Conservation (phyloP, 2,113 vertebrate species). For the Atractosteus spatula region DNA sequence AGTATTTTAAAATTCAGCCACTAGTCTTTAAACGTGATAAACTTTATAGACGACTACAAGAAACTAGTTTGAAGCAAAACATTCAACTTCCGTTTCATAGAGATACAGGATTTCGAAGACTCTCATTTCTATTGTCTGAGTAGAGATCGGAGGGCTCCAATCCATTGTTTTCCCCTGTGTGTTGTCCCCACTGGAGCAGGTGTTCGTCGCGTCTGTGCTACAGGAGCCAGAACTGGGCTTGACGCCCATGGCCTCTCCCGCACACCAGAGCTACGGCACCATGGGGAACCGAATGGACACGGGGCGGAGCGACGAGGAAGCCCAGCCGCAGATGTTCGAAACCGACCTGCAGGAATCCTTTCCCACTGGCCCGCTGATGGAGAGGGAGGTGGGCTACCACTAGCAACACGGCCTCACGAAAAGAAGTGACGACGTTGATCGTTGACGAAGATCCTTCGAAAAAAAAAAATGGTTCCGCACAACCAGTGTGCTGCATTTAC, state of each 20-base stretch:
- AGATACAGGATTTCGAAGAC: no score
- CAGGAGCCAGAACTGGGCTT: constrained; percentile 88
- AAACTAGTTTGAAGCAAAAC: no score
- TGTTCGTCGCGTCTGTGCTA: constrained; percentile 89
- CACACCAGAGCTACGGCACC: constrained; percentile 87
- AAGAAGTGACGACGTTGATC: constrained; percentile 13
- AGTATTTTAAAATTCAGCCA: no score
- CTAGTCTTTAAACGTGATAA: no score
- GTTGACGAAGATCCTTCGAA: constrained; percentile 18
- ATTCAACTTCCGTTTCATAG: no score
- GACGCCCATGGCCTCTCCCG: constrained; percentile 86
- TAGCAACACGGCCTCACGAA: constrained; percentile 45
- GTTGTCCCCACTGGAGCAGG: constrained; percentile 59
- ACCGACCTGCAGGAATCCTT: constrained; percentile 76
- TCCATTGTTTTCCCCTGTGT: constrained; percentile 13
- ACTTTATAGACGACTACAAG: no score
- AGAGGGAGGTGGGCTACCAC: constrained; percentile 73
- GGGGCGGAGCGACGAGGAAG: constrained; percentile 54
- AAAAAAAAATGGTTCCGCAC: constrained; percentile 44
- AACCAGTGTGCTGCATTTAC: constrained; percentile 44
- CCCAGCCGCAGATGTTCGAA: constrained; percentile 66
- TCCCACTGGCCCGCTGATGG: constrained; percentile 70
- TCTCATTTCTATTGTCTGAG: no score
- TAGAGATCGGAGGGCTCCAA: background rate
- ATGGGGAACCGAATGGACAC: constrained; percentile 79